Base-by-base conservation (phyloP, 2,113 vertebrate species). In the Pangasianodon hypophthalmus region DNA sequence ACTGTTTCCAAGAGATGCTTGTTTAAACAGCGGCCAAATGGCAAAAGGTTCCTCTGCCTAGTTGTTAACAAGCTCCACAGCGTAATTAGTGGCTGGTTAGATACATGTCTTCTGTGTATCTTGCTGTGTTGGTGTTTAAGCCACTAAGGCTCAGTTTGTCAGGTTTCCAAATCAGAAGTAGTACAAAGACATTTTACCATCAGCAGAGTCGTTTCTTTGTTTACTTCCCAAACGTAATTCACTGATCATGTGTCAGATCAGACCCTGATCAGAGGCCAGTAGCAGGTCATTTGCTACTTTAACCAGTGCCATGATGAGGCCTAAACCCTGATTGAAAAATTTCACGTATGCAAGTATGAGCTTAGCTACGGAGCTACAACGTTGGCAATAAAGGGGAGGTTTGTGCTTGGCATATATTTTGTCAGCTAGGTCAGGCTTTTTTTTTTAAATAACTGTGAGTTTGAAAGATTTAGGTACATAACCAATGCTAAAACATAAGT, bases 51-150 rank as follows among this genome's bases (percentile, higher is more conserved):
- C 56, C 44, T 73, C 87, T 83, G 64, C 7, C 75, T 87, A 56
- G 58, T 88, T 88, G 86, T 88, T 90, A 84, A 64, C 44, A 37
- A 84, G 60, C 82, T 87, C n/a, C 32, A 64, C 67, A 54, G 81
- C 18, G 50, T 90, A 91, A 91, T 91, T 88, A 91, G 62, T 67
- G 37, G 52, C 62, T 86, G 54, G 60, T 86, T 32, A 89, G 86
- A 88, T 86, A 54, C 60, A 69, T 1, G 50, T 73, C 60, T 88
- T 44, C 11, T 26, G 48, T 6, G 4, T 77, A 67, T 79, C 21
- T 71, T 41, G 62, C 44, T 85, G 80, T 71, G 29, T 69, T 60
- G 44, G 52, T 18, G 18, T 41, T 50, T 58, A 77, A 67, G 41
- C 85, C 67, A 29, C 69, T 44, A 37, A 29, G 32, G 44, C 80